Evolutionary conservation across 2,113 vertebrate genomes (phyloP).

Genomic region (Mesoclemmys tuberculata): DNA sequence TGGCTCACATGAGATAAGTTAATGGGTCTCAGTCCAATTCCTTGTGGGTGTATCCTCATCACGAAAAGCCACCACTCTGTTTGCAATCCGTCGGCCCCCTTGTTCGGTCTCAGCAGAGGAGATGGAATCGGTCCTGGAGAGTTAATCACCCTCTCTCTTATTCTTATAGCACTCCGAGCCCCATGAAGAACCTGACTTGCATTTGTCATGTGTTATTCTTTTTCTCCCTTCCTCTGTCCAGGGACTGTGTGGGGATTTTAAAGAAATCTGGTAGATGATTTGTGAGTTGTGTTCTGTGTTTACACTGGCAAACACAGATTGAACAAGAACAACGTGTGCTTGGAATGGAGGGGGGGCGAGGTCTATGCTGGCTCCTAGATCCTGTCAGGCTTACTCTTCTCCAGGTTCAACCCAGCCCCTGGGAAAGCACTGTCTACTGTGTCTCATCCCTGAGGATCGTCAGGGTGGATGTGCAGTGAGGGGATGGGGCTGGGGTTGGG

Average conservation of each 20-base stretch:
- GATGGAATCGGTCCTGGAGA: not conserved
- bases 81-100: not conserved
- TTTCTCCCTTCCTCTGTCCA: not conserved
- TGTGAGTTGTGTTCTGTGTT: not conserved
- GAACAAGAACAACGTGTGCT: not conserved
- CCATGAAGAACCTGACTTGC: not conserved
- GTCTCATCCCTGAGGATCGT: not conserved
- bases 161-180: not conserved
- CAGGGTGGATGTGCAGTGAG: not conserved
- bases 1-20: not conserved
- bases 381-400: not conserved
- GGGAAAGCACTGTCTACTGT: too few relatives aligned
- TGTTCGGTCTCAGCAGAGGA: not conserved
- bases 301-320: not conserved
- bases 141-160: not conserved
- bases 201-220: fast-evolving
- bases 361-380: not conserved
- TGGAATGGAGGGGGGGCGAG: not conserved
- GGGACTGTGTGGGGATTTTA: not conserved
- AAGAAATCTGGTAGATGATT: not conserved
- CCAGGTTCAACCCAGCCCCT: not conserved
- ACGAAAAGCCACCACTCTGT: not conserved
- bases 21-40: not conserved
- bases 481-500: too few relatives aligned
- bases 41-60: not conserved